Evolutionary conservation across 2,888 invertebrate genomes (phyloP).

Genomic region (Ormyrus labotus): DNA sequence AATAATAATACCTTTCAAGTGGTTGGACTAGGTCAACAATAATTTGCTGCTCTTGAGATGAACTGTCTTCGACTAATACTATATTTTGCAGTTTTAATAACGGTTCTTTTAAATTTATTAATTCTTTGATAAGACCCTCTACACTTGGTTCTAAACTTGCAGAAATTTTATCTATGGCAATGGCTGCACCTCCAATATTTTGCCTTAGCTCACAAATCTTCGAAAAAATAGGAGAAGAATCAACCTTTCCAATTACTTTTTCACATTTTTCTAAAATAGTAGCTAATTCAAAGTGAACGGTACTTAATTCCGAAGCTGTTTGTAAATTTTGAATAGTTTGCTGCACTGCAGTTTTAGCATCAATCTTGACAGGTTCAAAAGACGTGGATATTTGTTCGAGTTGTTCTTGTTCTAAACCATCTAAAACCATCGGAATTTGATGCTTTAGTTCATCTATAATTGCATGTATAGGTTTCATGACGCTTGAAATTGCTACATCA

Average conservation of each 20-base stretch:
- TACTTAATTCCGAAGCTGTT: conserved; percentile 64
- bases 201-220: conserved; percentile 66
- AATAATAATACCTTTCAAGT: conserved; percentile 59
- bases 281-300: conserved; percentile 67
- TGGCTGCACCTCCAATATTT: conserved; percentile 64
- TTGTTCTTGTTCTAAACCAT: conserved; percentile 39
- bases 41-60: conserved; percentile 63
- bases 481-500: conserved; percentile 49
- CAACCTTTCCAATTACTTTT: conserved; percentile 34
- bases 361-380: conserved; percentile 10
- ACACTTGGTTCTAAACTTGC: conserved; percentile 56
- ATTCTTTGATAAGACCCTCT: conserved; percentile 62
- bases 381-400: conserved; percentile 1
- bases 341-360: conserved; percentile 43
- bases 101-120: conserved; percentile 64
- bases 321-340: conserved; percentile 60
- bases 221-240: conserved; percentile 57
- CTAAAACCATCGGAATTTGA: conserved; percentile 61
- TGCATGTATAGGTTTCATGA: conserved; percentile 61
- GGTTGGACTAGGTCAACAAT: conserved; percentile 65
- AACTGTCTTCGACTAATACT: conserved; percentile 64
- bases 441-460: conserved; percentile 66
- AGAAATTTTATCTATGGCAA: conserved; percentile 64
- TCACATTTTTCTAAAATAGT: conserved; percentile 64
- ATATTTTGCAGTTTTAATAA: conserved; percentile 66